A percentile compares a stretch with the other conserved stretches of the same genome.
Conservation (phyloP, 2,113 vertebrate species). For the Nothobranchius kuhntae region DNA sequence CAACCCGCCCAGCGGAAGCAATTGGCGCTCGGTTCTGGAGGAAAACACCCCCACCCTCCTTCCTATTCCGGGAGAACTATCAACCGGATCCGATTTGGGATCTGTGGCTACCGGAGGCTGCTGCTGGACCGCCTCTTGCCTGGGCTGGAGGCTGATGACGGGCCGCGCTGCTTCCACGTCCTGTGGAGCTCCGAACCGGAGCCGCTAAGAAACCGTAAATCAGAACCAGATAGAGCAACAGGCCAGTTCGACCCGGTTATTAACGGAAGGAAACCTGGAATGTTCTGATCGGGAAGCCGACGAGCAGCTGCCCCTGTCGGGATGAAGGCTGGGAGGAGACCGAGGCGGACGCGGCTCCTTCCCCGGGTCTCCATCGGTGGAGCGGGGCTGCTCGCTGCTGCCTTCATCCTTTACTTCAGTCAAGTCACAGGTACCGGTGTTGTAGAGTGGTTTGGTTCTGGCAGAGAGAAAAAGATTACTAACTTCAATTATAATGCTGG, state of each 20-base stretch:
- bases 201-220: neutral
- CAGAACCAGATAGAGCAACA: neutral
- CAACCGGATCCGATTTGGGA: constrained; percentile 15
- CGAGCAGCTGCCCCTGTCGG: constrained; percentile 44
- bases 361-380: constrained; percentile 72
- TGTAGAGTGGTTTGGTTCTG: neutral
- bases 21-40: constrained; percentile 1
- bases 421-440: constrained; percentile 68
- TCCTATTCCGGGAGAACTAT: constrained; percentile 15
- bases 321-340: constrained; percentile 75
- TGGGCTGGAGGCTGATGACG: constrained; percentile 28
- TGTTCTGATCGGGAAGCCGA: constrained; percentile 68
- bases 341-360: constrained; percentile 70
- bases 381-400: constrained; percentile 65
- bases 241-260: constrained; percentile 7
- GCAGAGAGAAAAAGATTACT: too few relatives aligned
- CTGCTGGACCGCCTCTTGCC: neutral
- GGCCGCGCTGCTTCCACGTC: constrained; percentile 19
- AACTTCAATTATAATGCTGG: too few relatives aligned
- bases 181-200: constrained; percentile 22
- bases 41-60: constrained; percentile 46
- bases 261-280: constrained; percentile 12
- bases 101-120: neutral
- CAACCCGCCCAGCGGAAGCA: constrained; percentile 53
- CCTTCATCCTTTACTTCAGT: constrained; percentile 58